phyloP scores from a whole-genome alignment of 2,797 vertebrate genomes.

The Nasua narica region DNA sequence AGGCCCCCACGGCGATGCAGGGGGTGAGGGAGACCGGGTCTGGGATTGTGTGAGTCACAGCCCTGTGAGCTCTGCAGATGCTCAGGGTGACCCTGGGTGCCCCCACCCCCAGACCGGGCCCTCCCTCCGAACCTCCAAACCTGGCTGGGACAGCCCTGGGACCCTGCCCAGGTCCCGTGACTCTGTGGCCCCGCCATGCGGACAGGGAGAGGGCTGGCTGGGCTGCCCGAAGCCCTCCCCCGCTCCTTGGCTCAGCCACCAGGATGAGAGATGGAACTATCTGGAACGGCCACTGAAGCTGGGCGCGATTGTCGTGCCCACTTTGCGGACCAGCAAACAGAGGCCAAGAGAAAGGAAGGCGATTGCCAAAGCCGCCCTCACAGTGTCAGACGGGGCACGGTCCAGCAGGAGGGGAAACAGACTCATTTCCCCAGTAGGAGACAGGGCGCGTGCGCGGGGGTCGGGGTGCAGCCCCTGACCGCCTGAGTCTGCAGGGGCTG shows the following conservation, averaged over 20 bases:
- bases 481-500: not conserved
- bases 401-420: too few relatives aligned
- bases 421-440: not conserved
- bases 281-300: not conserved
- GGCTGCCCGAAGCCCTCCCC: not conserved
- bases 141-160: not conserved
- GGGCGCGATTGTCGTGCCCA: not conserved
- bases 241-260: not conserved
- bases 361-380: not conserved
- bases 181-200: not conserved
- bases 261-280: not conserved
- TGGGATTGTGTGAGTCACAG: not conserved
- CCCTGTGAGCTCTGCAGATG: not conserved
- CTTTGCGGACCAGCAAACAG: not conserved
- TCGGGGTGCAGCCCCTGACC: fast-evolving
- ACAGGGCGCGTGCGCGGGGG: not conserved
- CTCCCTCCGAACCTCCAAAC: too few relatives aligned
- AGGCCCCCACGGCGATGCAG: not conserved
- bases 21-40: not conserved
- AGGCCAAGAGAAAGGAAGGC: not conserved
- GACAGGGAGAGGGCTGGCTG: not conserved
- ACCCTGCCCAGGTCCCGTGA: not conserved
- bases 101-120: not conserved
- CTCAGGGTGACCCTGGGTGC: too few relatives aligned
- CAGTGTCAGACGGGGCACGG: fast-evolving